Evolutionary conservation across 2,113 vertebrate species (phyloP), one percentile per base, ranked within the genome.

Genomic region (Chionis minor): DNA sequence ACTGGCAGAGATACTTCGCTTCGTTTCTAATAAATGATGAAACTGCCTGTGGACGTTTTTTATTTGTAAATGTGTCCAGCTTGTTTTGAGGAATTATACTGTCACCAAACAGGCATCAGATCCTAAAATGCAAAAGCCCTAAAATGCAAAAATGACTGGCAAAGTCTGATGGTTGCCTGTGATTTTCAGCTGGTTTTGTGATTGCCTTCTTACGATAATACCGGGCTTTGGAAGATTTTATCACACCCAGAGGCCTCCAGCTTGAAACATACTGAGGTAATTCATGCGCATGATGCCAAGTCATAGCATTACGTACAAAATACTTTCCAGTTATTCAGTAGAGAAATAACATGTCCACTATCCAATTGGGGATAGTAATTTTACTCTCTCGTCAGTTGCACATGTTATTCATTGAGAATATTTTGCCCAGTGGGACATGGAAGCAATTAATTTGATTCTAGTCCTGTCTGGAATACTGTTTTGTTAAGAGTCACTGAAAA

Each of bases 241-340:
- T 92, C 81, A 85, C 42, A 80, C 86, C 54, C 83, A 42, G 62
- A 85, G 70, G 58, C 40, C 42, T 94, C 33, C 22, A 71, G 56
- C 84, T 87, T 72, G 45, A 81, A 92, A 70, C 30, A 28, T 24
- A 12, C 49, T 97, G 95, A 94, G 62, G 78, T 94, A 92, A 95
- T 91, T 72, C 8, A 19, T 75, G 66, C 4, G 2, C 49, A 38
- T 45, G 78, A 55, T 88, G 92, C 75, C 88, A 92, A 90, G 67
- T 90, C 81, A 80, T 30, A 87, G 74, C 44, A 82, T 94, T 80
- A 86, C 28, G 6, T 93, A 73, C 58, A 83, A 86, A 80, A 47
- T 32, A 38, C 62, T 92, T 90, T 44, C 70, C 96, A 86, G 81
- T 94, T 88, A 95, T 77, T 91, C 66, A 47, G 77, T 15, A 65